Base-by-base conservation (phyloP, 2,888 invertebrate species). In the Caradrina clavipalpis region DNA sequence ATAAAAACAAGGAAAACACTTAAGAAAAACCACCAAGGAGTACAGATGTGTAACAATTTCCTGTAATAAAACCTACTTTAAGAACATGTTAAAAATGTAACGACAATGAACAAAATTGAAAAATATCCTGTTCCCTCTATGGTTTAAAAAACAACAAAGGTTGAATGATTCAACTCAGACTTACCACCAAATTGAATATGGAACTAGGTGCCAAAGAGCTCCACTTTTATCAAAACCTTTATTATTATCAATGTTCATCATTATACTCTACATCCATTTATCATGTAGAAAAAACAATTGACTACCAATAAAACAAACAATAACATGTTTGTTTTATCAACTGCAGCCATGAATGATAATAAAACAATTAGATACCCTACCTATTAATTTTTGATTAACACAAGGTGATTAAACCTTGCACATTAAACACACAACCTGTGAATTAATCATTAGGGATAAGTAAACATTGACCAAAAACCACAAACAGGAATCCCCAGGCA, bases 251-350 rank as follows among this genome's bases (percentile, higher is more conserved):
- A 10, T 31, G 17, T 56, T 60, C 21, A 78, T 72, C 47, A 63
- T 50, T 15, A 45, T 45, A 54, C 26, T 55, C 42, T 11, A 50
- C 35, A 39, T 31, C 42, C 42, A 45, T 53, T 22, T 49, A 62
- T 63, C 19, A 51, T 59, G 17, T 49, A 26, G n/a, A 53, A 73
- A 78, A 69, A 74, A 56, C 53, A 75, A 72, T 65, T 67, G 39
- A 64, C 49, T 54, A 19, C 42, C 54, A 66, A 72, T 60, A 53
- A 68, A 69, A 82, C 63, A 80, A 82, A 76, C 76, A 83, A 76
- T 42, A 76, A 76, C 60, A 50, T 76, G 31, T 61, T 73, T 69
- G 17, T 74, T 47, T 68, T 75, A 75, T 69, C 66, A 69, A 59
- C 49, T 64, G 19, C 47, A 61, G 60, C 42, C 47, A 42, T 66